phyloP scores from a whole-genome alignment of 2,113 vertebrate genomes.

The Lates calcarifer region DNA sequence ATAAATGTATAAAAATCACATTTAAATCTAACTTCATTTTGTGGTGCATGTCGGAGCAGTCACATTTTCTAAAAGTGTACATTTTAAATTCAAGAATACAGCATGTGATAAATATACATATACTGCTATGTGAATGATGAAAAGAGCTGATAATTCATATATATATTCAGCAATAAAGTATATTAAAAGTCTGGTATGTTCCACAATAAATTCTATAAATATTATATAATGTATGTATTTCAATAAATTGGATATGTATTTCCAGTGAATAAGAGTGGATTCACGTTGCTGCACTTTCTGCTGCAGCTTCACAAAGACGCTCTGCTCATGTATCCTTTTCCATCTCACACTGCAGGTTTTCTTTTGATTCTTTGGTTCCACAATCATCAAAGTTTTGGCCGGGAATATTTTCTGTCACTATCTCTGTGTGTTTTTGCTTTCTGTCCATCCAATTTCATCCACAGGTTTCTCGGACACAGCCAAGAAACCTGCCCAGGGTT shows the following conservation, averaged over 20 bases:
- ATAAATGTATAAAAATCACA: no score
- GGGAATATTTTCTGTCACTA: neutral
- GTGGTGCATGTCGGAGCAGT: no score
- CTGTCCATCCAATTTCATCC: neutral
- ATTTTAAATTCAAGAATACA: neutral
- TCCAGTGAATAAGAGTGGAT: no score
- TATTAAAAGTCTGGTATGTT: neutral
- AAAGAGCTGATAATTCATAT: no score
- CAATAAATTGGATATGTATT: neutral
- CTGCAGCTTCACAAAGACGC: neutral
- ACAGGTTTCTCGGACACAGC: neutral
- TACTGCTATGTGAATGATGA: no score
- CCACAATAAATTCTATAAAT: neutral
- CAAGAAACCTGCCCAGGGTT: constrained; percentile 40
- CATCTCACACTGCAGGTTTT: neutral
- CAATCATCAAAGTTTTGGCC: neutral
- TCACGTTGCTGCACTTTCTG: neutral
- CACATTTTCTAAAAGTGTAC: neutral
- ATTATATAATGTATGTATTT: neutral
- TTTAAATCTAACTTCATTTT: no score
- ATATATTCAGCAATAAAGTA: no score
- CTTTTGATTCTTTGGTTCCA: neutral
- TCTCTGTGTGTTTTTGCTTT: neutral
- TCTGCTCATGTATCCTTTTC: neutral
- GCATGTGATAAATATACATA: neutral